Evolutionary conservation across 2,797 vertebrate species (phyloP), one percentile per base, ranked within the genome.

Genomic region (Paratrypauchen microcephalus): DNA sequence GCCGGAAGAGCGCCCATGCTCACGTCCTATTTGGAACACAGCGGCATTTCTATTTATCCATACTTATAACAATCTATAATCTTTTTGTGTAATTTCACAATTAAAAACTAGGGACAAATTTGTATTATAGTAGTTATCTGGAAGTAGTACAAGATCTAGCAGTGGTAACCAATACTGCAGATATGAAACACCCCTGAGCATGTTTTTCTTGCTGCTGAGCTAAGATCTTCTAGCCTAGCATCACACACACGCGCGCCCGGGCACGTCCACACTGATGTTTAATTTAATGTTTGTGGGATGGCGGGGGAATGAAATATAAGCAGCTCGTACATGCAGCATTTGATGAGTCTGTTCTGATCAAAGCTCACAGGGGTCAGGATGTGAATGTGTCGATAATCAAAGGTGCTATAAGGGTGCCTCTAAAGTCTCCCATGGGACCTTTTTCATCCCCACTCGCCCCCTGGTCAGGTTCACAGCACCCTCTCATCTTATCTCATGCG

Each of bases 331-430:
- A 55, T 41, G 39, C 63, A 67, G 76, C 68, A 73, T 84, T 72
- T 82, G 63, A 61, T 52, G 65, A 75, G 66, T 45, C 61, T 0
- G 5, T 55, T 4, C 68, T 68, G 80, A 86, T 88, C 81, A 86
- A 86, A 88, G 80, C 28, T 66, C 32, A 4, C 18, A 36, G 30
- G 62, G 84, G 84, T 86, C 85, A 82, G 70, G 65, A 74, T 83
- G 86, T 86, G 71, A 83, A 68, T 76, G 80, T 73, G 77, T 76
- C 66, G 74, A 63, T 75, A 72, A 86, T 87, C 79, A 87, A 77
- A 86, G 76, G 59, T 71, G 69, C 47, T 66, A 69, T 76, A 68
- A 69, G 72, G 79, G 63, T 52, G 65, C 61, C 61, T 69, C 59
- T 19, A 32, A 19, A 68, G 56, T 67, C 60, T 71, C 57, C 63